Evolutionary conservation across 2,113 vertebrate species (phyloP).

Genomic region (Alces alces): DNA sequence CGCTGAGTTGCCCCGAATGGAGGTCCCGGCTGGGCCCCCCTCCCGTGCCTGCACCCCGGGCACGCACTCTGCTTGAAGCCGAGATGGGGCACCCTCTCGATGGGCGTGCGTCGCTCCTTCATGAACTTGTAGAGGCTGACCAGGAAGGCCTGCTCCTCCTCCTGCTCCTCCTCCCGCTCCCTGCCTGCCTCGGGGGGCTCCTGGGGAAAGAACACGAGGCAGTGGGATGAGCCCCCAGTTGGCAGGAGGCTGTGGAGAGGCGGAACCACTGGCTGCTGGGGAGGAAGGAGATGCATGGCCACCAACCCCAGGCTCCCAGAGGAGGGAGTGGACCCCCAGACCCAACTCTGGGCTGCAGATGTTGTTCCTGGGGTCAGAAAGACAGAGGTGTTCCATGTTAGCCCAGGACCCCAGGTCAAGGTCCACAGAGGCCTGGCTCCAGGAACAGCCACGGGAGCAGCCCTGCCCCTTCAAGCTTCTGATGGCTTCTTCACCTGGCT

Average conservation of each 20-base stretch:
- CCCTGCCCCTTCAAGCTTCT: not conserved
- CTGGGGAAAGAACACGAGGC: slow-evolving; percentile 56
- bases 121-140: slow-evolving; percentile 91
- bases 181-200: slow-evolving; percentile 60
- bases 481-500: not conserved
- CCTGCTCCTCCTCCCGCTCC: slow-evolving; percentile 84
- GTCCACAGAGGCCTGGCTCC: not conserved
- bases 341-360: not conserved
- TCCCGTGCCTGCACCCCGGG: slow-evolving; percentile 33
- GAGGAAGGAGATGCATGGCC: not conserved
- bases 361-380: not conserved
- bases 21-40: not conserved
- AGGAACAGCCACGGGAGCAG: rapidly evolving
- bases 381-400: not conserved
- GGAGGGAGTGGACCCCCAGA: not conserved
- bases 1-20: not conserved
- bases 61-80: slow-evolving; percentile 97
- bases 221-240: not conserved
- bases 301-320: not conserved
- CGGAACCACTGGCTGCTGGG: not conserved
- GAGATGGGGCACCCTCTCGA: slow-evolving; percentile 95
- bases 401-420: not conserved
- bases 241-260: not conserved
- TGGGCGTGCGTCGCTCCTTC: slow-evolving; percentile 91
- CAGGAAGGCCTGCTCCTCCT: slow-evolving; percentile 91